Evolutionary conservation across 2,888 invertebrate genomes (phyloP), one percentile per base, ranked within the genome.

Genomic region (Crematogaster levior): DNA sequence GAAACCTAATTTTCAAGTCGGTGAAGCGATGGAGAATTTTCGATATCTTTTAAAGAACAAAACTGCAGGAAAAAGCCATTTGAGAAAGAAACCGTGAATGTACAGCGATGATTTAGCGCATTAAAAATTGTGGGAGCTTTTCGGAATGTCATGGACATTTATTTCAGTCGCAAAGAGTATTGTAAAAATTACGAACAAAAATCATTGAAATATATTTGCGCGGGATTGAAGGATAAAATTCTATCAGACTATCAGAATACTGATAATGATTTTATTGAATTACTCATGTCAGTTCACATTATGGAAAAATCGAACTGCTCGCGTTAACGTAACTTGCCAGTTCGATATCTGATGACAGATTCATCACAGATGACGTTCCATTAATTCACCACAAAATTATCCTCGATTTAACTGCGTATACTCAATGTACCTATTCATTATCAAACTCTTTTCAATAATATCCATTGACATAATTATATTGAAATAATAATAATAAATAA

Each of bases 1-100:
- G 58, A 60, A 74, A 73, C 40, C 43, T 43, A 56, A 70, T 70
- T 79, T 56, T 70, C 34, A 43, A 79, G 34, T 56, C 40, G 30
- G 18, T 10, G 5, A 9, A 40, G 40, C 21, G 18, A 70, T 24
- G 5, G 12, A 34, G 43, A 46, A 79, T 79, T 56, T 10, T 24
- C 30, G 40, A 77, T 68, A 43, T 37, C 9, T 51, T 74, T 65
- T 21, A 34, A 65, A 37, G 34, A 56, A 43, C 24, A 24, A 56
- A 43, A 70, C 9, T 63, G 48, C 10, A 24, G 10, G 40, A 34
- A 43, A 43, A 51, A 21, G 27, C 1, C 10, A 30, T 43, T 77
- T 37, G 10, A 37, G 7, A 1, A 56, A 27, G 46, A 24, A 34
- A 6, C n/a, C 18, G 5, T 30, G 43, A 60, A 73, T 21, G 0